These are phyloP conservation scores for Manacus vitellinus DNA, from an alignment of 2,113 vertebrate species.

Conservation along the genomic window DNA sequence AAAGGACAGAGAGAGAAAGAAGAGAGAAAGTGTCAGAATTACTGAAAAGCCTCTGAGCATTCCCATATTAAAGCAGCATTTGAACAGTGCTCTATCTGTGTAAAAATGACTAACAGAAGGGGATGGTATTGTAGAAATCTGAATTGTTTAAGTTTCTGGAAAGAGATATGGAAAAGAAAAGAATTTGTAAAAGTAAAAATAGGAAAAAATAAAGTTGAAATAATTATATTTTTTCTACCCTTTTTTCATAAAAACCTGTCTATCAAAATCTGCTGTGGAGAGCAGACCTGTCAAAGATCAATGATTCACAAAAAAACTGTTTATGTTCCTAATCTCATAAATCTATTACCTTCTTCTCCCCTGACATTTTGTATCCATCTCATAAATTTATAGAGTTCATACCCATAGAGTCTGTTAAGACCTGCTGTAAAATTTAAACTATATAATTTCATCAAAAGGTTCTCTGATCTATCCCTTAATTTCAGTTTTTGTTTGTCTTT, in stretches of 20 bases:
- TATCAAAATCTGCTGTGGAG: background rate
- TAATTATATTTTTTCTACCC: rapidly evolving
- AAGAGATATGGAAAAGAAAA: background rate
- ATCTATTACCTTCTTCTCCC: background rate
- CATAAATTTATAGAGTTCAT: background rate
- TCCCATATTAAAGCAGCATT: background rate
- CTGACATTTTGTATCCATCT: background rate
- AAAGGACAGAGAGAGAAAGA: background rate
- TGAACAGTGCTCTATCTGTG: background rate
- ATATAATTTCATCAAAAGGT: background rate
- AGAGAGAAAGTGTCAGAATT: background rate
- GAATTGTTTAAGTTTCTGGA: background rate
- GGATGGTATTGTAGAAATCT: background rate
- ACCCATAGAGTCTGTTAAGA: background rate
- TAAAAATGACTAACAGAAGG: background rate
- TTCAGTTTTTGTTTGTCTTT: background rate
- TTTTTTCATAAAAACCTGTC: background rate
- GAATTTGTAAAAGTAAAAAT: background rate
- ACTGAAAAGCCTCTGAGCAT: background rate
- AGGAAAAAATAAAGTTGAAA: background rate
- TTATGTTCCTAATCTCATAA: background rate
- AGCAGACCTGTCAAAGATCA: background rate
- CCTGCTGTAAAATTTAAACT: background rate
- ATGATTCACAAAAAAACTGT: background rate
- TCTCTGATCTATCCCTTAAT: background rate